Conservation (phyloP, 2,113 vertebrate genomes). For the Cichladusa arquata region DNA sequence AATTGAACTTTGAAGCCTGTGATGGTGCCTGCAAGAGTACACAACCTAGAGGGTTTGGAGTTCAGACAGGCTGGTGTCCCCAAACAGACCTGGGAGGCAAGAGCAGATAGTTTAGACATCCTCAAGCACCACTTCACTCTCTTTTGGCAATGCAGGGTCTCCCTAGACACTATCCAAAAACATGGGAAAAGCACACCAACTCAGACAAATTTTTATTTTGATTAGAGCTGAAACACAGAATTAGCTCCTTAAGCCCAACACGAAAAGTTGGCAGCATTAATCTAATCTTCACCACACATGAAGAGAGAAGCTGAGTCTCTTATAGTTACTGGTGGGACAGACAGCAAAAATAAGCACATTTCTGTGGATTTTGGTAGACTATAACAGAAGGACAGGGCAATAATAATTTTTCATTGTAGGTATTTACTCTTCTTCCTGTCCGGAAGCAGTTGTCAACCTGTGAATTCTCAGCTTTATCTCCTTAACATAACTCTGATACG, state of each 20-base stretch:
- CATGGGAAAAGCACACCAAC: background rate
- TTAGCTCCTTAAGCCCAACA: background rate
- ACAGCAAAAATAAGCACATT: background rate
- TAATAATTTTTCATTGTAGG: background rate
- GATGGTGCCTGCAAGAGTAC: rapidly evolving
- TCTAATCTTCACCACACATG: background rate
- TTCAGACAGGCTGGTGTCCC: background rate
- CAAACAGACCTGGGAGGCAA: background rate
- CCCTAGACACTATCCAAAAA: background rate
- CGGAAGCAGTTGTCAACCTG: background rate
- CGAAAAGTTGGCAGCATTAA: background rate
- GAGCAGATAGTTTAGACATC: background rate
- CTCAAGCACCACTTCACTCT: background rate
- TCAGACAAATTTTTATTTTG: background rate
- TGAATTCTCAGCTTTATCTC: background rate
- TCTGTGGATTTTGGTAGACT: background rate
- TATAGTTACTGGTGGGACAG: background rate
- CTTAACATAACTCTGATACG: background rate
- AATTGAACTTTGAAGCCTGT: background rate
- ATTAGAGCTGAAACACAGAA: background rate
- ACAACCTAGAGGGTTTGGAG: background rate
- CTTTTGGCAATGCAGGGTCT: background rate
- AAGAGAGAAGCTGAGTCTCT: background rate
- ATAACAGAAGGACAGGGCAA: background rate
- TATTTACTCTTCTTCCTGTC: background rate